Evolutionary conservation across 2,113 vertebrate genomes (phyloP).

Genomic region (Mormoops blainvillei): DNA sequence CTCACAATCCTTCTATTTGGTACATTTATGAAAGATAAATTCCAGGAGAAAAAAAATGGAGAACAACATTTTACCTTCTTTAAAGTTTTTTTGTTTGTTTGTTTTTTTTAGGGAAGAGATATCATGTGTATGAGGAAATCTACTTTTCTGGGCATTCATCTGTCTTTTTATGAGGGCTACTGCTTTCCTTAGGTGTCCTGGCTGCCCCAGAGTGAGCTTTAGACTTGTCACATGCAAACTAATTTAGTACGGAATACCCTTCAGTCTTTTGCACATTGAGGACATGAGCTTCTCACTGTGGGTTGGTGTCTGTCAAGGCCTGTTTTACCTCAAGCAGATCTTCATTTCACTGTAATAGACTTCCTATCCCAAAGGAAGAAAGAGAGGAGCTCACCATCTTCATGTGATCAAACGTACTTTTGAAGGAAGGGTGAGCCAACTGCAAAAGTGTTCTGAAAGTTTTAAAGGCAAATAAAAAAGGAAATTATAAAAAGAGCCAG

Average conservation of each 20-base stretch:
- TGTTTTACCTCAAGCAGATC: neutral
- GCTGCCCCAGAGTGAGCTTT: neutral
- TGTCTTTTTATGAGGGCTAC: neutral
- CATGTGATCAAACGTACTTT: neutral
- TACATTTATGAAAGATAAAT: neutral
- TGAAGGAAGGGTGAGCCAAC: neutral
- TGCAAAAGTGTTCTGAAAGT: neutral
- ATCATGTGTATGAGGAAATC: neutral
- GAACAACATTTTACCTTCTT: neutral
- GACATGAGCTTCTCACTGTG: accelerated
- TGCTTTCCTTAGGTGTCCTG: neutral
- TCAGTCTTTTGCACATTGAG: neutral
- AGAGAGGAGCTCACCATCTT: neutral
- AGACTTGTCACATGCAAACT: neutral
- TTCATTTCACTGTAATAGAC: neutral
- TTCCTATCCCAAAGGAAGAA: neutral
- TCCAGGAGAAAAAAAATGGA: neutral
- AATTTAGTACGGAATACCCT: neutral
- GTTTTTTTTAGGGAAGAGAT: neutral
- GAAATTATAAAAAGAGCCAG: neutral
- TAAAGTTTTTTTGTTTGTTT: neutral
- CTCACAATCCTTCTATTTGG: neutral
- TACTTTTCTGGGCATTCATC: neutral
- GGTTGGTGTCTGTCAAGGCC: neutral
- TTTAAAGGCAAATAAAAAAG: neutral